These are phyloP conservation scores for Chrysemys picta DNA, from an alignment of 2,113 vertebrate species.

Conservation along the genomic window DNA sequence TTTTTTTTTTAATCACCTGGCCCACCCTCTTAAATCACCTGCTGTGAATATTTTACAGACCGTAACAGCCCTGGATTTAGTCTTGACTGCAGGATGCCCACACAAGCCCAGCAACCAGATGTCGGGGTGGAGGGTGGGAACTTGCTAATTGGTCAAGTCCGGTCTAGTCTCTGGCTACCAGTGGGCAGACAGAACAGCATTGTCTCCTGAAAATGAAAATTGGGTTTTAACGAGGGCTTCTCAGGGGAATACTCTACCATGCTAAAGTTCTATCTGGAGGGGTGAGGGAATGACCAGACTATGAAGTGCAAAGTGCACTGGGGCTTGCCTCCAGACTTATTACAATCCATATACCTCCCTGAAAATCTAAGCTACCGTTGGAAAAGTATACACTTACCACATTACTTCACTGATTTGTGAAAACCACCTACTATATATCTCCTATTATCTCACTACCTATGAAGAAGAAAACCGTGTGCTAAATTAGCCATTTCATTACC, in stretches of 20 bases:
- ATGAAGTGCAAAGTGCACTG: neutral
- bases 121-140: accelerated
- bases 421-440: neutral
- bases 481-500: neutral
- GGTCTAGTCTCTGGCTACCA: neutral
- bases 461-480: neutral
- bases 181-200: accelerated
- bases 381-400: neutral
- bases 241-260: neutral
- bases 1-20: neutral
- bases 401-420: neutral
- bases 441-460: neutral
- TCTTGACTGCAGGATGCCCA: neutral
- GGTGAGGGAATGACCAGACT: neutral
- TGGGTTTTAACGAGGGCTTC: neutral
- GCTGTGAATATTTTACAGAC: neutral
- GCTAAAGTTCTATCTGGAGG: neutral
- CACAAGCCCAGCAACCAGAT: neutral
- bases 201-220: neutral
- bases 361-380: too few species aligned
- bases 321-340: neutral
- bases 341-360: neutral
- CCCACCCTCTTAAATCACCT: neutral
- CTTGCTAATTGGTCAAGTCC: neutral
- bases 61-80: accelerated